Evolutionary conservation across 2,888 invertebrate genomes (phyloP).

Genomic region (Xestia c-nigrum): DNA sequence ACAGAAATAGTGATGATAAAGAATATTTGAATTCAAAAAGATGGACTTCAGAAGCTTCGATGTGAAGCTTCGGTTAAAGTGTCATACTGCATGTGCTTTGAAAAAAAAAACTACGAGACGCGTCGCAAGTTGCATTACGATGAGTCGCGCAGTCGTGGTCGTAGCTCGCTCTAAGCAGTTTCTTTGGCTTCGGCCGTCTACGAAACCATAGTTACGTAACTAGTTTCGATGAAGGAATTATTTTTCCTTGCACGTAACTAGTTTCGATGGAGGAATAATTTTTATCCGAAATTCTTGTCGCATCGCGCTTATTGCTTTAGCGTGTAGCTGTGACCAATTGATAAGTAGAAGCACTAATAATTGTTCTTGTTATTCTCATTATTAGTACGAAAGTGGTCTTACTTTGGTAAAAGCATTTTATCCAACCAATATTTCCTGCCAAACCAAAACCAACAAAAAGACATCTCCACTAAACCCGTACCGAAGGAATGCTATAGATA

Average conservation of each 20-base stretch:
- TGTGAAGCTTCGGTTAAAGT: neutral
- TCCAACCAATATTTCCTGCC: neutral
- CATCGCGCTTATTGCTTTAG: neutral
- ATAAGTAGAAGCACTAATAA: neutral
- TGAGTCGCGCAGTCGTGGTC: neutral
- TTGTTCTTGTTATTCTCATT: neutral
- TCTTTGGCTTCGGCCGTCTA: too few species aligned
- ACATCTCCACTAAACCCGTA: neutral
- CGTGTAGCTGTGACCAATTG: neutral
- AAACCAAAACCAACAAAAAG: neutral
- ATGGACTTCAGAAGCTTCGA: neutral
- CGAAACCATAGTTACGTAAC: too few species aligned
- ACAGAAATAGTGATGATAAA: neutral
- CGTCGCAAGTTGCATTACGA: neutral
- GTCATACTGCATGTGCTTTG: too few species aligned
- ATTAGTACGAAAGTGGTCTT: neutral
- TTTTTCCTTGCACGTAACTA: too few species aligned
- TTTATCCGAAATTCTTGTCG: neutral
- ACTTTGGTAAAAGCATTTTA: neutral
- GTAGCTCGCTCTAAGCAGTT: neutral
- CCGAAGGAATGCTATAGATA: conserved; percentile 6
- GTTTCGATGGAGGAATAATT: too few species aligned
- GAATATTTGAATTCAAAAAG: neutral
- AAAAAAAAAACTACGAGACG: too few species aligned
- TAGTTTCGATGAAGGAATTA: too few species aligned